Conservation (phyloP, 2,888 invertebrate species). For the Sclerodermus sp. region DNA sequence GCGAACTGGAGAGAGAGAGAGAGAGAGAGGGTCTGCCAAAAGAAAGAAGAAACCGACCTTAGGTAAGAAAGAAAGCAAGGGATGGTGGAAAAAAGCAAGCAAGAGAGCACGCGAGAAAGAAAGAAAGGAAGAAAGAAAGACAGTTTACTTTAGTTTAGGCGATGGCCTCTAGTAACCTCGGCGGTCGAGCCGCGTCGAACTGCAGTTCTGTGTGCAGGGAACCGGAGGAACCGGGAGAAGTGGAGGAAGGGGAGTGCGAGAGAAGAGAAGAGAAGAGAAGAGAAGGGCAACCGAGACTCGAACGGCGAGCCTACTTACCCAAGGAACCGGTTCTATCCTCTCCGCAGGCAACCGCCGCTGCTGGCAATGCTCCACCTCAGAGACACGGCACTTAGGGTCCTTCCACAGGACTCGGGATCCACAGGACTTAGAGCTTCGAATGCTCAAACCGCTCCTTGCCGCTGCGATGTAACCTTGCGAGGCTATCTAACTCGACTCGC, state of each 20-base stretch:
- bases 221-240: no score
- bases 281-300: conserved; percentile 19
- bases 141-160: conserved; percentile 47
- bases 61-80: not conserved
- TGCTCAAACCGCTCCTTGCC: no score
- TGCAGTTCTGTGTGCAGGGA: conserved; percentile 24
- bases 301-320: conserved; percentile 34
- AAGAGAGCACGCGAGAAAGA: not conserved
- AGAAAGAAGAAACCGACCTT: not conserved
- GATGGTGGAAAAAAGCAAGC: no score
- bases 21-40: conserved; percentile 10
- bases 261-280: conserved; percentile 16
- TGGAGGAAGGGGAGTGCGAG: conserved; percentile 17
- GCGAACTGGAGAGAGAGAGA: not conserved
- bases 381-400: conserved; percentile 38
- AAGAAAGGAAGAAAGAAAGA: conserved; percentile 19
- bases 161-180: conserved; percentile 52
- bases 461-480: no score
- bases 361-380: conserved; percentile 14
- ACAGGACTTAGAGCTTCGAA: conserved; percentile 20
- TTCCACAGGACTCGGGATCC: conserved; percentile 33
- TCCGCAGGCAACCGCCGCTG: conserved; percentile 29
- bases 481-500: no score
- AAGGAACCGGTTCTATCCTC: conserved; percentile 49
- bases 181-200: conserved; percentile 40